Conservation (phyloP, 2,888 invertebrate genomes). For the Tachina lurida region DNA sequence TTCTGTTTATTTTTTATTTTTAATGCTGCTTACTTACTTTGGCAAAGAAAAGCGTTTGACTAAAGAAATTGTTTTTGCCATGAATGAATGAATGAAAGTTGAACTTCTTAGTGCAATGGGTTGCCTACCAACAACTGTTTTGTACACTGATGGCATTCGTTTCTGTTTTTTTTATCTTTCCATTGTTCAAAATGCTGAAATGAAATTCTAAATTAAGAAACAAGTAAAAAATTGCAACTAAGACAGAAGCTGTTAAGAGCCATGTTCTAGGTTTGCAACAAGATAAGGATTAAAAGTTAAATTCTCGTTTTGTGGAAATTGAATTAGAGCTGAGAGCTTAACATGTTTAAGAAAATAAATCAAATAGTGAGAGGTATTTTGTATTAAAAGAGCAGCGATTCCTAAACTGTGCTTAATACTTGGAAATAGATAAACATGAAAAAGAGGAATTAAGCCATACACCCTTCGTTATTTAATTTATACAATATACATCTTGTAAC, state of each 20-base stretch:
- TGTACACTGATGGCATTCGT: constrained; percentile 16
- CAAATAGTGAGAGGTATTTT: constrained; percentile 6
- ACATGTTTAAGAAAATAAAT: constrained; percentile 31
- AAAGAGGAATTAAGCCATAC: no score
- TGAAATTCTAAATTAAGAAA: constrained; percentile 30
- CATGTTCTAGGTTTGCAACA: constrained; percentile 56
- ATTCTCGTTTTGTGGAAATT: constrained; percentile 76
- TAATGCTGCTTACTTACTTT: constrained; percentile 19
- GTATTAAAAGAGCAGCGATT: neutral
- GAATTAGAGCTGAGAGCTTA: constrained; percentile 77
- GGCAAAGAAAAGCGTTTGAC: constrained; percentile 14
- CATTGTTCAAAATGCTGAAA: constrained; percentile 32
- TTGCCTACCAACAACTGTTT: constrained; percentile 17
- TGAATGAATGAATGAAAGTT: constrained; percentile 41
- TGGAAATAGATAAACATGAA: neutral
- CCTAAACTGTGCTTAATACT: neutral
- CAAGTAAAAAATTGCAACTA: constrained; percentile 3
- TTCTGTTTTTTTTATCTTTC: constrained; percentile 23
- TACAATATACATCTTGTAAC: no score
- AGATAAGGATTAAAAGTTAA: constrained; percentile 76
- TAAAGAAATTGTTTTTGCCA: constrained; percentile 7
- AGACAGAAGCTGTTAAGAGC: constrained; percentile 27
- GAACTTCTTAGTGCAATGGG: constrained; percentile 42
- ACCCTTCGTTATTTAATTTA: no score
- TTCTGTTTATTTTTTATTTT: neutral